Evolutionary conservation across 2,888 invertebrate species (phyloP), one percentile per base, ranked within the genome.

Genomic region (Luffia ferchaultella): DNA sequence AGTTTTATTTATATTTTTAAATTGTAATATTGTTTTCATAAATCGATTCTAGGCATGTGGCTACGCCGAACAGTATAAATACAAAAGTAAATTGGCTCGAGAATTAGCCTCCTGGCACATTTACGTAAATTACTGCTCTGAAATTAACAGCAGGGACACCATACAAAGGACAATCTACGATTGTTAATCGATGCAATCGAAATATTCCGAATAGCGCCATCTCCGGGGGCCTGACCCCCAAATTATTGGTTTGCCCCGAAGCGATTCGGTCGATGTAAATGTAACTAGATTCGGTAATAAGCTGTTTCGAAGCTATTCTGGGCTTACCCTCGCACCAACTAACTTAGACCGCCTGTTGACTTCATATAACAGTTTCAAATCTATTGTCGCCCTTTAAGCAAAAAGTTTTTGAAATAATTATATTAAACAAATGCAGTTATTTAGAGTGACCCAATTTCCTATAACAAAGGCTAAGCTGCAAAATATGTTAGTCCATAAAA

Each of bases 221-320:
- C 73, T 71, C 71, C 65, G 54, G 72, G 69, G 73, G 73, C 62
- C 58, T 56, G 54, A 59, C 61, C 64, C 70, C 71, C 59, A 73
- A 78, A 82, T 82, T 80, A 80, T 78, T 64, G 78, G 76, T 74
- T 79, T 67, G 62, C 66, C 78, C 70, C 62, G 58, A 60, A 70
- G 80, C 76, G 71, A 72, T 78, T 74, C 45, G 16, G 50, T 51
- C 44, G 48, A 64, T 62, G 64, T 66, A 64, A 71, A 68, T 64
- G 70, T 70, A 67, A 73, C 73, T 69, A 62, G 66, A 71, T 73
- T 75, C 64, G 64, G 62, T 79, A 80, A 82, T 80, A 77, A 79
- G 73, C 75, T 65, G 63, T 68, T 67, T 70, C 68, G 64, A 62
- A 5, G 20, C 65, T 61, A 69, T 77, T 75, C 73, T 53, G 41